Percentiles rank a stretch among this genome's conserved stretches.
Conservation (phyloP, 2,113 vertebrate genomes). For the Myiopsitta monachus region DNA sequence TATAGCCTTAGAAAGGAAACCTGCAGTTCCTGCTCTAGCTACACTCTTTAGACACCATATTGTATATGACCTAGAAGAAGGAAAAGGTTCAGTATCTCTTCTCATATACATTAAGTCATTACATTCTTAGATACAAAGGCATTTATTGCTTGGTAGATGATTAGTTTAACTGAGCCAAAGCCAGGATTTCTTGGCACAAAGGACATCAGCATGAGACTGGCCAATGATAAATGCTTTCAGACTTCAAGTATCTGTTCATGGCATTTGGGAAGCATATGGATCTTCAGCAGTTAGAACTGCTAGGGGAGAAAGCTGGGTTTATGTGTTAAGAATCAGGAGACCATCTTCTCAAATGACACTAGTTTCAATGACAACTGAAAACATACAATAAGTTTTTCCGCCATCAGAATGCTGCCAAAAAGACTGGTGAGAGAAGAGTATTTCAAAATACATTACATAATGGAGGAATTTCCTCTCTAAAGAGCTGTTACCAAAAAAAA, state of each 20-base stretch:
- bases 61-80: background rate
- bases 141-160: background rate
- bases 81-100: background rate
- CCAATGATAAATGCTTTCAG: background rate
- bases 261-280: background rate
- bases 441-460: constrained; percentile 64
- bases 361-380: constrained; percentile 41
- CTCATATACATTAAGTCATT: background rate
- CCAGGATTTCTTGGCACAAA: background rate
- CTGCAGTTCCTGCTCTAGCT: background rate
- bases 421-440: constrained; percentile 3
- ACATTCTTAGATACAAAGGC: background rate
- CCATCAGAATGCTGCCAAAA: constrained; percentile 25
- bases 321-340: background rate
- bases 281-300: background rate
- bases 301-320: background rate
- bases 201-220: background rate
- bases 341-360: constrained; percentile 1
- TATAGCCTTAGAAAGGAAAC: background rate
- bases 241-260: background rate
- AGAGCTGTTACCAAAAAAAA: background rate
- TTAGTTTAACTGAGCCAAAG: background rate
- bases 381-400: constrained; percentile 34
- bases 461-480: constrained; percentile 58
- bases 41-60: background rate